Evolutionary conservation across 2,797 vertebrate genomes (phyloP).

Genomic region (Liparis tanakae): DNA sequence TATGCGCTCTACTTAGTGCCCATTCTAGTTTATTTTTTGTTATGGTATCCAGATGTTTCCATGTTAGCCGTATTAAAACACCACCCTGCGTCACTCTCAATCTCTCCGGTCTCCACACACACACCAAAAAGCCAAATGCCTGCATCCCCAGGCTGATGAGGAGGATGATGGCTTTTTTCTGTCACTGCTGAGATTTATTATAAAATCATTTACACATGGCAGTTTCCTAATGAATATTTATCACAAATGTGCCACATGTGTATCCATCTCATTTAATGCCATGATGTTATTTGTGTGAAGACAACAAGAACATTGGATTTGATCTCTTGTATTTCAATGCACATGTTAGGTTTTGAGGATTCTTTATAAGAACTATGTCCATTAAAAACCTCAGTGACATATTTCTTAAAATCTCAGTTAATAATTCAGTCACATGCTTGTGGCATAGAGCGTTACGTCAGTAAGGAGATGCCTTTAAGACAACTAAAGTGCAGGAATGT

Average conservation of each 20-base stretch:
- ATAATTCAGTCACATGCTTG: constrained; percentile 40
- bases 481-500: constrained; percentile 20
- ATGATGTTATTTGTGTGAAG: constrained; percentile 2
- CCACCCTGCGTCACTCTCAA: background rate
- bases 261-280: constrained; percentile 36
- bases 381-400: constrained; percentile 17
- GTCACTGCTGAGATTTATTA: constrained; percentile 29
- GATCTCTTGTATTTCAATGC: background rate
- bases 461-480: background rate
- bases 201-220: constrained; percentile 17
- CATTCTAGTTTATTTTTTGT: no score
- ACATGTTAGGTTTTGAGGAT: background rate
- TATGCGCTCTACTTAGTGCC: no score
- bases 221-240: constrained; percentile 42
- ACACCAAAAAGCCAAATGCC: constrained; percentile 1
- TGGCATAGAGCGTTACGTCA: constrained; percentile 10
- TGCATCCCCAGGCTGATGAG: constrained; percentile 1
- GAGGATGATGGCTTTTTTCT: background rate
- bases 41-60: background rate
- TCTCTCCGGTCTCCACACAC: no score
- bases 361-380: background rate
- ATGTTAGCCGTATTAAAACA: background rate
- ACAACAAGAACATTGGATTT: constrained; percentile 5
- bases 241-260: constrained; percentile 32
- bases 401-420: constrained; percentile 32